These are phyloP conservation scores for Sitobion miscanthi DNA, from an alignment of 1,140 invertebrate species.

Conservation along the genomic window DNA sequence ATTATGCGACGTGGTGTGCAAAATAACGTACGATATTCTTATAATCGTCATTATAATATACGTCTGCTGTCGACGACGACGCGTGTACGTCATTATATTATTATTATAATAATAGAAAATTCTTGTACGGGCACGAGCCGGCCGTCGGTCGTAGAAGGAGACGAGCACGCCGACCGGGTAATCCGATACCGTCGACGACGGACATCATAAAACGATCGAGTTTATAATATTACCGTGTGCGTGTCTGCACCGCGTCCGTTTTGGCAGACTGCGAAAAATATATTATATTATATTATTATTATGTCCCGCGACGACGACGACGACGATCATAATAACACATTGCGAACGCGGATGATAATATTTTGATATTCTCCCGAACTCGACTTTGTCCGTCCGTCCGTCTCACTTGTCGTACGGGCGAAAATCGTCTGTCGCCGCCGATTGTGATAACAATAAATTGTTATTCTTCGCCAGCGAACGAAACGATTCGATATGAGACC, in stretches of 20 bases:
- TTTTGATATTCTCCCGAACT: not conserved
- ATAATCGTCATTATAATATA: not conserved
- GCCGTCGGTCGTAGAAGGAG: too few relatives aligned
- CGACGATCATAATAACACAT: not conserved
- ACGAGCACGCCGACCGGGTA: not conserved
- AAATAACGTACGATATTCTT: not conserved
- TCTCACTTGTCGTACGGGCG: not conserved
- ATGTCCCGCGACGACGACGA: not conserved
- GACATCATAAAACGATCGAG: not conserved
- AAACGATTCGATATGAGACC: too few relatives aligned
- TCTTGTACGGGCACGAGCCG: not conserved
- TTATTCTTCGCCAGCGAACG: too few relatives aligned
- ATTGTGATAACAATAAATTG: too few relatives aligned
- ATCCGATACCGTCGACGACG: not conserved
- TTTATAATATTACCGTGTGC: not conserved
- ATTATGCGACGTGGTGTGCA: not conserved
- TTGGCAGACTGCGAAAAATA: not conserved
- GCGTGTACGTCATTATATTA: not conserved
- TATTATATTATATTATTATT: not conserved
- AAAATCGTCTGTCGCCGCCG: too few relatives aligned
- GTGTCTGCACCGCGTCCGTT: not conserved
- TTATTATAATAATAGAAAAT: not conserved
- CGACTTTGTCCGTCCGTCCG: not conserved
- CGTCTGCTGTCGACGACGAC: not conserved
- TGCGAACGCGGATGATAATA: not conserved